Conservation (phyloP, 1,140 invertebrate species). For the Calliopsis andreniformis region DNA sequence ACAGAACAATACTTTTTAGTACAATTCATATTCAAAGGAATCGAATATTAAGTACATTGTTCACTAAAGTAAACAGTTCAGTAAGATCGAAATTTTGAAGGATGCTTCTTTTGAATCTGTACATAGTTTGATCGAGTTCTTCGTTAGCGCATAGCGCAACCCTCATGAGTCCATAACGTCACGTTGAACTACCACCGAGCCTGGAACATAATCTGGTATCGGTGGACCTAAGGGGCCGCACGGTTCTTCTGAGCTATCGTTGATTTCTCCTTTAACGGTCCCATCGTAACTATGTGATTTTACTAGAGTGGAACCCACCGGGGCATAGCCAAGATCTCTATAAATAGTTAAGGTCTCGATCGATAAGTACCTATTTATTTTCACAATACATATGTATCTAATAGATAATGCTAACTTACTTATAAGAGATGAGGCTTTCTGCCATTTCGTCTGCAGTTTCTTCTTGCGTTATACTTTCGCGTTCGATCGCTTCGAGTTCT, state of each 20-base stretch:
- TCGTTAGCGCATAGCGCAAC: neutral
- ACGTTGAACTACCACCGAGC: constrained; percentile 43
- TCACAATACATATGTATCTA: neutral
- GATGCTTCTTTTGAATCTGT: neutral
- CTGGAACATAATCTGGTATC: constrained; percentile 56
- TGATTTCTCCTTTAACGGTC: neutral
- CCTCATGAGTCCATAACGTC: neutral
- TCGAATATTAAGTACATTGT: neutral
- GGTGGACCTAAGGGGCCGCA: constrained; percentile 62
- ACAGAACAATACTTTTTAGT: neutral
- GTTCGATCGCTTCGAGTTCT: constrained; percentile 64
- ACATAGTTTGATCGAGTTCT: neutral
- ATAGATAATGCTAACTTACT: constrained; percentile 21
- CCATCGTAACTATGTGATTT: neutral
- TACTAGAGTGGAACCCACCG: constrained; percentile 15
- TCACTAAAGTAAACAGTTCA: neutral
- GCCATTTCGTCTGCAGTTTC: constrained; percentile 3
- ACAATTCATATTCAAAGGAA: neutral
- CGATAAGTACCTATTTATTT: no score
- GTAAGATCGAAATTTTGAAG: neutral
- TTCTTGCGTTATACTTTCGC: constrained; percentile 53
- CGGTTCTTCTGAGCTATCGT: constrained; percentile 7
- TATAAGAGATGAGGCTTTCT: constrained; percentile 47
- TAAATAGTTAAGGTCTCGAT: neutral
- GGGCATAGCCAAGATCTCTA: constrained; percentile 65